Base-by-base conservation (phyloP, 2,888 invertebrate genomes). In the Dryomyza anilis region DNA sequence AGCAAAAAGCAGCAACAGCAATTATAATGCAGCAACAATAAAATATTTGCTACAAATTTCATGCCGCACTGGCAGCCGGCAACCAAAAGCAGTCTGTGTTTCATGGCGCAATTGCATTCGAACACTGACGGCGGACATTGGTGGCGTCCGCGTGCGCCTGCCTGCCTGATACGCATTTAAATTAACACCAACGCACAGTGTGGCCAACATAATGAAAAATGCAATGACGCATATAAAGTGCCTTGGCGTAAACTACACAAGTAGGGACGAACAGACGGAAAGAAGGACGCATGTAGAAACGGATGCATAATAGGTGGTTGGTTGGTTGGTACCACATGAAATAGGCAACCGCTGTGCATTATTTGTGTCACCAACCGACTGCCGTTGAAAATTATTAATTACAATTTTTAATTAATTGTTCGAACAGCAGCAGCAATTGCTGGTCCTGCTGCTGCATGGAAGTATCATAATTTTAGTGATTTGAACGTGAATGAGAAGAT, bases 341-440 rank as follows among this genome's bases (percentile, higher is more conserved):
- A n/a, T 16, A 16, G 16, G 25, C 19, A 21, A 43, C 27, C 12
- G 39, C 25, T 23, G 43, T 59, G 52, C 52, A 27, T 52, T 61
- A 52, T 52, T 52, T 61, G 52, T 53, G 61, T 61, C 61, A 61
- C 25, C 52, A 25, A 33, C 46, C 50, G 59, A n/a, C 29, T 59
- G 58, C 48, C 62, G 62, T 56, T 67, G 59, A 63, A 64, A 67
- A 61, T 64, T 59, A 65, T 67, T 67, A 63, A 64, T 64, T 64
- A 62, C 62, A 50, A 63, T 58, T 62, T 62, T 67, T 64, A 67
- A 67, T 64, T 67, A 67, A 64, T 64, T 63, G 64, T 55, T 25
- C 36, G 45, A 46, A 19, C 27, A 19, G 48, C 39, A 46, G 27
- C n/a, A n/a, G n/a, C n/a, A n/a, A n/a, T n/a, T n/a, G n/a, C n/a